Evolutionary conservation across 1,140 invertebrate genomes (phyloP), one percentile per base, ranked within the genome.

Genomic region (Drosophila subpulchrella): DNA sequence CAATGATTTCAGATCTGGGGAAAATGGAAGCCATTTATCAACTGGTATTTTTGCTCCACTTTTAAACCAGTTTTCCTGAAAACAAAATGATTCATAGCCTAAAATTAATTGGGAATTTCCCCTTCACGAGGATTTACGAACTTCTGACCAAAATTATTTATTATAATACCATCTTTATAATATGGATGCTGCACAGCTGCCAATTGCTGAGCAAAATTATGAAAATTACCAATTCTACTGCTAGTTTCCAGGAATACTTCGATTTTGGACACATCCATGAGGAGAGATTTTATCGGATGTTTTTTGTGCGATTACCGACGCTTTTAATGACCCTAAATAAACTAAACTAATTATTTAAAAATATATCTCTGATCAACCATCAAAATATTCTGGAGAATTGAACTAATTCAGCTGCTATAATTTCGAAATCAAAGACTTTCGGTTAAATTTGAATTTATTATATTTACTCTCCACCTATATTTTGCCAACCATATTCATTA

Each of bases 391-490:
- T 48, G 6, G 6, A n/a, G 24, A 48, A 30, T 50, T 50, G 11
- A 50, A 50, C 48, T 34, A 15, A 15, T 34, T 30, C n/a, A n/a
- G 44, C 54, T 59, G 32, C 24, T 55, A 46, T 7, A 56, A 56
- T 56, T 67, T 67, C 39, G 20, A 42, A 58, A 66, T 36, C 15
- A 42, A 57, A 51, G 50, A 51, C 50, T 51, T 51, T 57, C 24
- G 30, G 50, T 39, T 42, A 58, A 58, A 39, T 60, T 17, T 59
- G 20, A 59, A 15, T 78, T 48, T 59, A 51, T 51, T 51, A 51
- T 51, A 51, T 79, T 75, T 72, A 61, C 39, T 62, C 41, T 51
- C 59, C 62, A 55, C 24, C 50, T 36, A 51, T 51, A 51, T 51
- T 48, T 51, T 51, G 50, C 32, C 50, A 51, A 51, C 50, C 50